A percentile compares a stretch with the other conserved stretches of the same genome.
phyloP scores from a whole-genome alignment of 2,888 invertebrate genomes.

The Macrosiphum euphorbiae region DNA sequence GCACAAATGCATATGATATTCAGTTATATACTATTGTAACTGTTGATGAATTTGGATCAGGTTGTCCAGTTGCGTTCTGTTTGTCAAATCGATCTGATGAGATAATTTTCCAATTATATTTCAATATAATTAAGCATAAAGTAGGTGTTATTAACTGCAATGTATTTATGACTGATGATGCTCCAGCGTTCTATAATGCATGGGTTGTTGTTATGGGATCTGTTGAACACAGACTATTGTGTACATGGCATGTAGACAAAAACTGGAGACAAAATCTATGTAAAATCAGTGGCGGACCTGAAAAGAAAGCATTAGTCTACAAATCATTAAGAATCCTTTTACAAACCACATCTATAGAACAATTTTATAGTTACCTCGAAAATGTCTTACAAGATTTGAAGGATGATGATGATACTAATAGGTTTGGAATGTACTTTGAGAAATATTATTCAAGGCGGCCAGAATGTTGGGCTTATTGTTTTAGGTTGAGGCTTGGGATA shows the following conservation, averaged over 20 bases:
- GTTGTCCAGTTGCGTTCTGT: conserved; percentile 67
- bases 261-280: neutral
- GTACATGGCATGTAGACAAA: conserved; percentile 67
- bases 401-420: neutral
- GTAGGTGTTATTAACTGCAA: conserved; percentile 65
- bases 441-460: too few species aligned
- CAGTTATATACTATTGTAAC: conserved; percentile 66
- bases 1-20: conserved; percentile 67
- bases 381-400: neutral
- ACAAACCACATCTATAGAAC: neutral
- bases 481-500: neutral
- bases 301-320: neutral
- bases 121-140: conserved; percentile 54
- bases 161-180: conserved; percentile 68
- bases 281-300: neutral
- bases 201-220: conserved; percentile 67
- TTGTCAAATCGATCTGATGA: conserved; percentile 66
- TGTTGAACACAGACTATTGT: conserved; percentile 65
- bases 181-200: conserved; percentile 67
- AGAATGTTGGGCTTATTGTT: too few species aligned
- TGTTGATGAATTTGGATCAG: conserved; percentile 67
- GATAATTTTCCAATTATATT: conserved; percentile 65
- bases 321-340: neutral
- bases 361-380: neutral
- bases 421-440: neutral